Conservation (phyloP, 2,888 invertebrate genomes). For the Agapetus fuscipes region DNA sequence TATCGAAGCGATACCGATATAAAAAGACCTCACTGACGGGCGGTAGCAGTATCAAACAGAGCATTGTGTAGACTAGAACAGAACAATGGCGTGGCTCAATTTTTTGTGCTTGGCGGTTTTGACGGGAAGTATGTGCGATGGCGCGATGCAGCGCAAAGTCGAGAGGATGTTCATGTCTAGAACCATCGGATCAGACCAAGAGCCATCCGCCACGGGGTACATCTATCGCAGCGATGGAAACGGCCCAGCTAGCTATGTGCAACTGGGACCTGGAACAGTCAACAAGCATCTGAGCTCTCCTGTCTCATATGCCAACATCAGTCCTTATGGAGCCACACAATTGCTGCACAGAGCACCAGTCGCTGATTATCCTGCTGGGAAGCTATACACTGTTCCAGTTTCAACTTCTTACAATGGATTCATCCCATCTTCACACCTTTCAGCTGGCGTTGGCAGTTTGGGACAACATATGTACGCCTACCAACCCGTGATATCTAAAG, state of each 20-base stretch:
- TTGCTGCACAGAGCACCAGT: too few relatives aligned
- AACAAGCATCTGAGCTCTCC: conserved; percentile 31
- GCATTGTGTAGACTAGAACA: too few relatives aligned
- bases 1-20: too few relatives aligned
- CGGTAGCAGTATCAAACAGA: too few relatives aligned
- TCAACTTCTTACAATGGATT: conserved; percentile 6
- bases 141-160: conserved; percentile 40
- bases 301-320: not conserved
- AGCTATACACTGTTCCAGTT: conserved; percentile 5
- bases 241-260: conserved; percentile 38
- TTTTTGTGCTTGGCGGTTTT: conserved; percentile 3
- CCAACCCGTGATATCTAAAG: not conserved
- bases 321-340: not conserved
- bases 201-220: conserved; percentile 50
- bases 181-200: conserved; percentile 47
- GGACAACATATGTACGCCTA: conserved; percentile 6
- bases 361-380: conserved; percentile 1
- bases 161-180: conserved; percentile 46
- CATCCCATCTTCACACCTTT: conserved; percentile 8
- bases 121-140: conserved; percentile 15
- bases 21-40: too few relatives aligned
- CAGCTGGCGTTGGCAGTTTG: conserved; percentile 7
- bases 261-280: conserved; percentile 39
- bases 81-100: too few relatives aligned
- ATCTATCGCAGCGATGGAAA: conserved; percentile 42